phyloP scores from a whole-genome alignment of 2,113 vertebrate genomes.

The Oostethus manadensis region DNA sequence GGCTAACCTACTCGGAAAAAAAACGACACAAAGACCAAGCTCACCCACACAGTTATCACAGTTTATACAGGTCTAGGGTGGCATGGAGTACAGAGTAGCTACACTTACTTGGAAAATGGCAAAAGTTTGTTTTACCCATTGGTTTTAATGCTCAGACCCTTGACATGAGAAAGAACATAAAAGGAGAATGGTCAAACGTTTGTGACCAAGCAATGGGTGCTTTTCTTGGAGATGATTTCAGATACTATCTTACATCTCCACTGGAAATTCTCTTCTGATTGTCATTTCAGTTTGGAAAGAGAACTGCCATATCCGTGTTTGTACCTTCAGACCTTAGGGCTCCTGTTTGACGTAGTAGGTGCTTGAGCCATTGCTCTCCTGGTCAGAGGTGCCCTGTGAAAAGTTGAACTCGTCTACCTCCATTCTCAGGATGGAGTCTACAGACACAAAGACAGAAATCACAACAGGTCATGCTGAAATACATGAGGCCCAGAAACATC shows the following conservation, averaged over 20 bases:
- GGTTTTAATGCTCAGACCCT: constrained; percentile 13
- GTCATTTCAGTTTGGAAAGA: constrained; percentile 13
- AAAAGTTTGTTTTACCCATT: not conserved
- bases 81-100: constrained; percentile 19
- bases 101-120: not conserved
- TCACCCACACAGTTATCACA: constrained; percentile 60
- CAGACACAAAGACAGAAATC: constrained; percentile 23
- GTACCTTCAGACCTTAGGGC: constrained; percentile 66
- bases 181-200: constrained; percentile 38
- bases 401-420: constrained; percentile 90
- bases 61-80: constrained; percentile 57
- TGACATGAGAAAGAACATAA: constrained; percentile 51
- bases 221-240: constrained; percentile 1
- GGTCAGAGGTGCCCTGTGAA: constrained; percentile 90
- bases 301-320: constrained; percentile 1
- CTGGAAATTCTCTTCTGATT: constrained; percentile 9
- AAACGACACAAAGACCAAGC: constrained; percentile 50
- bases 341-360: constrained; percentile 97
- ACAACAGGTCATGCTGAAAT: not conserved
- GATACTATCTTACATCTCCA: not conserved
- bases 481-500: not conserved
- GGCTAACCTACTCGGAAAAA: constrained; percentile 46
- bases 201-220: constrained; percentile 21
- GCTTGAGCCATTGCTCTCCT: constrained; percentile 94
- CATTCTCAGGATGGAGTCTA: constrained; percentile 84